Evolutionary conservation across 2,797 vertebrate species (phyloP).

Genomic region (Micropoecilia bifurca): DNA sequence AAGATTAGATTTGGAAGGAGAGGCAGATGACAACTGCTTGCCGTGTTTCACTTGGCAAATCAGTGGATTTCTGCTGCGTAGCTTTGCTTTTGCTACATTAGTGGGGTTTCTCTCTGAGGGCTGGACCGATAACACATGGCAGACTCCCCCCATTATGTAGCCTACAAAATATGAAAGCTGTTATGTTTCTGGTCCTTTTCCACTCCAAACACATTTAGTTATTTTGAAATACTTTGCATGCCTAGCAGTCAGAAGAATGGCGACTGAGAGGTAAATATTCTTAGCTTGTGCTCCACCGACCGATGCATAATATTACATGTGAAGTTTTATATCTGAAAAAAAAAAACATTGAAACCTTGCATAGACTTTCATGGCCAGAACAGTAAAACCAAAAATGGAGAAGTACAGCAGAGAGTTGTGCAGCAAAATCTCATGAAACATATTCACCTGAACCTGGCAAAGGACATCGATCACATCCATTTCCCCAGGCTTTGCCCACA

Average conservation of each 20-base stretch:
- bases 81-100: conserved; percentile 62
- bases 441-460: conserved; percentile 79
- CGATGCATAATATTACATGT: conserved; percentile 39
- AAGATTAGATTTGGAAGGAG: conserved; percentile 73
- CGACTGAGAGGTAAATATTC: conserved; percentile 54
- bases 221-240: conserved; percentile 63
- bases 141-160: conserved; percentile 70
- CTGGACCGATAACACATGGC: conserved; percentile 73
- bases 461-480: conserved; percentile 80
- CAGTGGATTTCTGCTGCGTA: conserved; percentile 68
- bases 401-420: neutral
- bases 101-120: conserved; percentile 69
- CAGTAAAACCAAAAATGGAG: conserved; percentile 24
- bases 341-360: conserved; percentile 34
- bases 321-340: conserved; percentile 51
- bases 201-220: conserved; percentile 70
- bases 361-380: conserved; percentile 20
- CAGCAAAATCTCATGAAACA: neutral
- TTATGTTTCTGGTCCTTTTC: conserved; percentile 69
- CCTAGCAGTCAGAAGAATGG: conserved; percentile 50
- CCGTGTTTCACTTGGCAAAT: conserved; percentile 77
- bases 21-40: conserved; percentile 72
- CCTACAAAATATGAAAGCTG: conserved; percentile 74
- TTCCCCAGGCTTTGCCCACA: conserved; percentile 84
- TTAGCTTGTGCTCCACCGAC: conserved; percentile 43